phyloP scores from a whole-genome alignment of 1,140 invertebrate genomes.

The Dolichoris vasculosae region DNA sequence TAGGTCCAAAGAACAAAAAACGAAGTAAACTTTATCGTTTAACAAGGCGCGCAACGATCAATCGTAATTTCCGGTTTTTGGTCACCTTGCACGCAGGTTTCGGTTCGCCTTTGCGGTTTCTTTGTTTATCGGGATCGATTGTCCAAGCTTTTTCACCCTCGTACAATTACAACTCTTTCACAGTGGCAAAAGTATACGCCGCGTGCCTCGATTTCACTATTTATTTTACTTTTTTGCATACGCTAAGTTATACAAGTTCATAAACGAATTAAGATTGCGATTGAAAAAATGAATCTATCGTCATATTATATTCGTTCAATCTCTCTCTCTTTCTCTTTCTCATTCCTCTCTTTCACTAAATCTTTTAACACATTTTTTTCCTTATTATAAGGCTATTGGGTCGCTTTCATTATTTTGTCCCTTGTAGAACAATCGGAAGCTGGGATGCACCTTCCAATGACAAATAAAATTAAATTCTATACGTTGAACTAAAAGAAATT shows the following conservation, averaged over 20 bases:
- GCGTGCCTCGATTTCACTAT: neutral
- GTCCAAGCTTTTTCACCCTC: constrained; percentile 52
- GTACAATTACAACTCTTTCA: constrained; percentile 42
- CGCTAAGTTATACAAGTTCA: neutral
- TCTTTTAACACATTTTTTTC: neutral
- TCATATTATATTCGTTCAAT: neutral
- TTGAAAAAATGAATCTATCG: constrained; percentile 24
- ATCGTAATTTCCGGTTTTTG: constrained; percentile 53
- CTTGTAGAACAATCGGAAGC: constrained; percentile 1
- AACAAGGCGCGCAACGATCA: constrained; percentile 51
- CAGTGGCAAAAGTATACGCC: neutral
- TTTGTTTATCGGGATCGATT: constrained; percentile 50
- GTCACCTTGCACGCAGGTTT: constrained; percentile 45
- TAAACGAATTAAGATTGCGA: constrained; percentile 52
- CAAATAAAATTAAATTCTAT: constrained; percentile 31
- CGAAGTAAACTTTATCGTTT: constrained; percentile 17
- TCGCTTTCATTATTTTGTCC: constrained; percentile 15
- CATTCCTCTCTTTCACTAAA: neutral
- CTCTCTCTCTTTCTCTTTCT: no score
- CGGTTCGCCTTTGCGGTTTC: neutral
- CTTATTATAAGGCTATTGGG: neutral
- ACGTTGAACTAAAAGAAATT: neutral
- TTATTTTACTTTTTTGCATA: neutral
- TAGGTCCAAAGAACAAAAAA: neutral
- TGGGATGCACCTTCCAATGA: constrained; percentile 25